A percentile compares a stretch with the other conserved stretches of the same genome.
Conservation (phyloP, 2,797 vertebrate genomes). For the Micrastur ruficollis region DNA sequence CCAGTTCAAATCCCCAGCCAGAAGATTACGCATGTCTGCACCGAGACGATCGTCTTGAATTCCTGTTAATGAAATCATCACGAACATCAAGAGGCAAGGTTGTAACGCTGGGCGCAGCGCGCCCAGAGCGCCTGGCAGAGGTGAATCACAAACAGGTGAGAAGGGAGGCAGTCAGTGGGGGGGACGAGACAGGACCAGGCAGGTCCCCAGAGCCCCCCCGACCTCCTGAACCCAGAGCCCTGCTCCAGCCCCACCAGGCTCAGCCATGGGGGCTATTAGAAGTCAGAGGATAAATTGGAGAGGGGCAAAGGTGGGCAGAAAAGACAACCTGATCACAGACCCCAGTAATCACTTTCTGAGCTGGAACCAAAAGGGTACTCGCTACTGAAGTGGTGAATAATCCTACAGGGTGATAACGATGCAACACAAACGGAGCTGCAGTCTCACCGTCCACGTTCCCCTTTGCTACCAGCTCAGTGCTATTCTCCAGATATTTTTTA, state of each 20-base stretch:
- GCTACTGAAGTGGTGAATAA: background rate
- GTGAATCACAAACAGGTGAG: background rate
- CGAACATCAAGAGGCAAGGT: background rate
- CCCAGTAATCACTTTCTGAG: background rate
- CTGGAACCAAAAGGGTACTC: background rate
- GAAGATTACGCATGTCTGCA: background rate
- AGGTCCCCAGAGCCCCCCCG: rapidly evolving
- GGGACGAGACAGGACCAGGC: background rate
- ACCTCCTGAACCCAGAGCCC: background rate
- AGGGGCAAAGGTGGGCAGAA: background rate
- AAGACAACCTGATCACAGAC: background rate
- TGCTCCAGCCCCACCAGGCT: background rate
- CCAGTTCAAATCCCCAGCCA: background rate
- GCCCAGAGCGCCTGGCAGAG: background rate
- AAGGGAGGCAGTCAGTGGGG: background rate
- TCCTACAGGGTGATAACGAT: background rate
- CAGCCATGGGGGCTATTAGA: rapidly evolving
- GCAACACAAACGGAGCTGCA: background rate
- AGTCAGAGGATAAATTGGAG: background rate
- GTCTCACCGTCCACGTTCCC: background rate
- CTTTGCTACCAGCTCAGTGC: background rate
- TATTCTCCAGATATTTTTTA: background rate
- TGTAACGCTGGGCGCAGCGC: rapidly evolving
- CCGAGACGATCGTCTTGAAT: rapidly evolving
- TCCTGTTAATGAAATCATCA: background rate